Conservation (phyloP, 1,140 invertebrate genomes). For the Phocides pigmalion region DNA sequence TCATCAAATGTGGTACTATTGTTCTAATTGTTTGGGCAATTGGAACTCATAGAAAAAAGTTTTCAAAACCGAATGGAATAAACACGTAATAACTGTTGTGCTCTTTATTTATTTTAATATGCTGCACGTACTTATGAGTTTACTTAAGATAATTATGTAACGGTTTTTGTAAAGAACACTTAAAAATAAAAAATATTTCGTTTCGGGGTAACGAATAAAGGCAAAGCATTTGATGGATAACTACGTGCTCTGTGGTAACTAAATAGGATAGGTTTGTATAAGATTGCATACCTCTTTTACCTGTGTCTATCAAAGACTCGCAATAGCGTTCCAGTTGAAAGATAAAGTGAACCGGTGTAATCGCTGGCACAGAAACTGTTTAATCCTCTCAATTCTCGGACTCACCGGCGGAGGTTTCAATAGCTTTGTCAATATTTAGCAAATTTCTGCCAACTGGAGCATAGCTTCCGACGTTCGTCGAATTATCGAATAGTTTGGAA, state of each 20-base stretch:
- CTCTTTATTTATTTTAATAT: too few relatives aligned
- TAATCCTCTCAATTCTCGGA: constrained; percentile 34
- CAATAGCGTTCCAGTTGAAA: constrained; percentile 22
- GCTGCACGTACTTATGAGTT: too few relatives aligned
- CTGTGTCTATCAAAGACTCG: constrained; percentile 15
- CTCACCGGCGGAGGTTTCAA: constrained; percentile 28
- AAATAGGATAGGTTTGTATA: background rate
- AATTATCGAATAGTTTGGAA: constrained; percentile 15
- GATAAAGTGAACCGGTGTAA: constrained; percentile 31
- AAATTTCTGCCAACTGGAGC: constrained; percentile 28
- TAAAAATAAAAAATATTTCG: too few relatives aligned
- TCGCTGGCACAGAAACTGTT: constrained; percentile 30
- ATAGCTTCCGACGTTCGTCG: constrained; percentile 21
- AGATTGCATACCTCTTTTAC: constrained; percentile 9
- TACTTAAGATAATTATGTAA: too few relatives aligned
- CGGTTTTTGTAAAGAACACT: too few relatives aligned
- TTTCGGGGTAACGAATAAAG: background rate
- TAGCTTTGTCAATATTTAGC: constrained; percentile 35
- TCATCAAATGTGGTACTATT: too few relatives aligned
- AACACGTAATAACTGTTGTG: too few relatives aligned
- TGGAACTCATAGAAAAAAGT: too few relatives aligned
- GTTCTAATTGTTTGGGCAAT: too few relatives aligned
- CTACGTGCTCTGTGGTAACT: too few relatives aligned
- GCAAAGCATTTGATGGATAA: constrained; percentile 10
- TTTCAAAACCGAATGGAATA: too few relatives aligned